Conservation (phyloP, 2,797 vertebrate genomes). For the Squalus acanthias region DNA sequence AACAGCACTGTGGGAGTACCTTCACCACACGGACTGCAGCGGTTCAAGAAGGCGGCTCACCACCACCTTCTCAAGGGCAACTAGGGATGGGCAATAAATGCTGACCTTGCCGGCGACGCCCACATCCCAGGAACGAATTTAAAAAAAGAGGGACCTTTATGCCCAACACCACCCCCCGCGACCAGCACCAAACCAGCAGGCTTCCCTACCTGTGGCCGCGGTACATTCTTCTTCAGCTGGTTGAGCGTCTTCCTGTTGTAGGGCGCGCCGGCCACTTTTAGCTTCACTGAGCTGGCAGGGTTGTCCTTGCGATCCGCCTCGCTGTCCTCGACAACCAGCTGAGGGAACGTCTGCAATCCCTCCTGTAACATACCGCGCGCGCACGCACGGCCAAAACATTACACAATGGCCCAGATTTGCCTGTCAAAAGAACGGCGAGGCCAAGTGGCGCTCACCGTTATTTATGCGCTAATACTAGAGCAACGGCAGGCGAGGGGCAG, state of each 20-base stretch:
- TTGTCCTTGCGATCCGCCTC: constrained; percentile 64
- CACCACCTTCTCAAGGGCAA: no score
- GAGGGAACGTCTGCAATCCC: constrained; percentile 79
- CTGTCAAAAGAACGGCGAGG: not conserved
- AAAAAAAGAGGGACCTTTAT: constrained; percentile 7
- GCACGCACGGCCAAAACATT: not conserved
- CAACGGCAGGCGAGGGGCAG: not conserved
- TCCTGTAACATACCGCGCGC: constrained; percentile 56
- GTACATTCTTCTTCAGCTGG: constrained; percentile 79
- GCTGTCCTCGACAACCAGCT: constrained; percentile 60
- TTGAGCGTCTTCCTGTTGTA: constrained; percentile 91
- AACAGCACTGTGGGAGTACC: no score
- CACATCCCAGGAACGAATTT: no score
- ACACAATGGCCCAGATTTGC: not conserved
- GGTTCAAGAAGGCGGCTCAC: no score
- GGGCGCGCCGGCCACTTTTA: constrained; percentile 74
- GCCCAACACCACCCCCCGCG: rapidly evolving
- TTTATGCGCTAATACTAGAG: not conserved
- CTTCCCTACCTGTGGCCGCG: constrained; percentile 74
- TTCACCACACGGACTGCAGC: no score
- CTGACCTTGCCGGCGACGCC: no score
- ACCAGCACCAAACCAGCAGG: rapidly evolving
- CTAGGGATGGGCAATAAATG: no score
- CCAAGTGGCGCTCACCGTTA: not conserved
- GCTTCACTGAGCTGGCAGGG: constrained; percentile 60